Evolutionary conservation across 2,888 invertebrate genomes (phyloP).

Genomic region (Rhorus exstirpatorius): DNA sequence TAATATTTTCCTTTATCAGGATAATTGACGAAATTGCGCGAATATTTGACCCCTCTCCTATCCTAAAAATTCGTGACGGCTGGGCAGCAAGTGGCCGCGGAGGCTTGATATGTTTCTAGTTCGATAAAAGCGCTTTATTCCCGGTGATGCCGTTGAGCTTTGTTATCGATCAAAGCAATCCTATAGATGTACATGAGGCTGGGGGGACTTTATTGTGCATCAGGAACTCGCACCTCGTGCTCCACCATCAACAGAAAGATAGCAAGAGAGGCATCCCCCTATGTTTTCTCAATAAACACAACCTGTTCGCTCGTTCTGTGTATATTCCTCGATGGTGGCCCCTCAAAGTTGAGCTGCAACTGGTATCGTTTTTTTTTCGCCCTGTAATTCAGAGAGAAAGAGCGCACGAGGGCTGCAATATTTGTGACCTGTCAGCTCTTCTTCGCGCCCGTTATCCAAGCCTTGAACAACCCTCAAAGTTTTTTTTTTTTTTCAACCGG

Average conservation of each 20-base stretch:
- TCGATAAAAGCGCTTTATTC: constrained; percentile 5
- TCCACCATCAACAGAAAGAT: background rate
- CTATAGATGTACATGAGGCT: background rate
- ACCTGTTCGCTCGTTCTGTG: constrained; percentile 78
- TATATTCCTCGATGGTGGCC: constrained; percentile 36
- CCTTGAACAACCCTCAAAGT: constrained; percentile 52
- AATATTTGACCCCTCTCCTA: constrained; percentile 41
- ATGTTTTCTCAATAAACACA: constrained; percentile 84
- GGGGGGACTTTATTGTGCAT: constrained; percentile 17
- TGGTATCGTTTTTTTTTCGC: constrained; percentile 54
- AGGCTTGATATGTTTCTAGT: background rate
- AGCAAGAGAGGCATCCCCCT: constrained; percentile 63
- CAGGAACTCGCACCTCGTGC: constrained; percentile 2
- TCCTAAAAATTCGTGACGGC: background rate
- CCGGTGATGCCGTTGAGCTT: constrained; percentile 40
- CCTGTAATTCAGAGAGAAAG: constrained; percentile 14
- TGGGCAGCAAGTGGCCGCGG: constrained; percentile 44
- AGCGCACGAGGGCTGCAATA: constrained; percentile 17
- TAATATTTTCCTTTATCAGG: constrained; percentile 68
- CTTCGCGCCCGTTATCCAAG: constrained; percentile 15
- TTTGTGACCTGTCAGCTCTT: constrained; percentile 64
- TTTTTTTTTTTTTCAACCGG: constrained; percentile 1
- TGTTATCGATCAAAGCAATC: constrained; percentile 74
- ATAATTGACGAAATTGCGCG: constrained; percentile 65
- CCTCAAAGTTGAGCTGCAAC: constrained; percentile 77